Base-by-base conservation (phyloP, 2,888 invertebrate species). In the Apamea epomidion region DNA sequence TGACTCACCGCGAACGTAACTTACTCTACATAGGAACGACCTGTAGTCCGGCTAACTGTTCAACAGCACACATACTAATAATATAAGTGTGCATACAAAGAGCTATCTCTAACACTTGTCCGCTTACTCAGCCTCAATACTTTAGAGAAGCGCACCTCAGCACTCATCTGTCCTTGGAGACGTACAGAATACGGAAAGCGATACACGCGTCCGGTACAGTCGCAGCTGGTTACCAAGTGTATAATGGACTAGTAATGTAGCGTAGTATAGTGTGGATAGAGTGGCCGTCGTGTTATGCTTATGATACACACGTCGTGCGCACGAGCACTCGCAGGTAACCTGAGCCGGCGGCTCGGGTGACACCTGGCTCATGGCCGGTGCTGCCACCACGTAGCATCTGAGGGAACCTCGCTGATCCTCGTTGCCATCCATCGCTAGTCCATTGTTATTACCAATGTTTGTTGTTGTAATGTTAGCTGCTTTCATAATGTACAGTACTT, bases 261-360 rank as follows among this genome's bases (percentile, higher is more conserved):
- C 54, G 51, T 14, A n/a, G 32, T 32, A n/a, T 60, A 14, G 6
- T 71, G 37, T 58, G 10, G n/a, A 54, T 58, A 37, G 37, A 18
- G 37, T n/a, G 8, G 3, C 29, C 62, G 32, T 72, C 10, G 25
- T 51, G 51, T 70, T 48, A 29, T 70, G 48, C n/a, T n/a, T n/a
- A 42, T 37, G 37, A 29, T 32, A 21, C 51, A 14, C 29, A 14
- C 29, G 29, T 4, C 58, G 32, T 25, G 70, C 67, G 25, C 16
- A 12, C 65, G 32, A 32, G 65, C 72, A 71, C 54, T 54, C 54
- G 58, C n/a, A 12, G 72, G 58, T 42, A 37, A 72, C 37, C n/a
- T n/a, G 72, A 58, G 72, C n/a, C n/a, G n/a, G 58, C 71, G 32
- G 54, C 71, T 54, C 71, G 54, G 71, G 12, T 72, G 60, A 42